These are phyloP conservation scores for Entomobrya proxima DNA, from an alignment of 2,888 invertebrate species.

Conservation along the genomic window DNA sequence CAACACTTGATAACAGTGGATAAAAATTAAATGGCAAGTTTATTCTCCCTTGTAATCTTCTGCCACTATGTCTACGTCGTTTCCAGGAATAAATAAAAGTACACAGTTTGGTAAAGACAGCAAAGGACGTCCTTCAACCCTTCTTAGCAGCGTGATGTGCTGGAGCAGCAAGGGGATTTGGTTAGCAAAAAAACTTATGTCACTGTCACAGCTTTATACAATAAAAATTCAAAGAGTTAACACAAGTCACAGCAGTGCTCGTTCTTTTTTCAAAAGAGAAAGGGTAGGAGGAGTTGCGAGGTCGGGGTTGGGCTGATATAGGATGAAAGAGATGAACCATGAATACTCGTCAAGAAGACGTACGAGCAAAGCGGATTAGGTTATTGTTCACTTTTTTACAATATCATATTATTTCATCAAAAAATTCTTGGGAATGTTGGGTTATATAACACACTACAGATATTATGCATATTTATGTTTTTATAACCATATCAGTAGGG, in stretches of 20 bases:
- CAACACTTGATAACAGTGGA: too few relatives aligned
- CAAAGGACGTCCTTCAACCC: background rate
- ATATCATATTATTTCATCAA: background rate
- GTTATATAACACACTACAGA: background rate
- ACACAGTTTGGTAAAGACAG: background rate
- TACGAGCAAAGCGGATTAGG: background rate
- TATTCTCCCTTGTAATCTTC: too few relatives aligned
- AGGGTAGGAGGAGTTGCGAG: constrained; percentile 4
- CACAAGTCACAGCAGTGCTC: background rate
- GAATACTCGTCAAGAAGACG: background rate
- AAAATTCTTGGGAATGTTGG: background rate
- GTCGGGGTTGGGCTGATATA: background rate
- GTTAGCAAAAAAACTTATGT: background rate
- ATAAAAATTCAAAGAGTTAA: background rate
- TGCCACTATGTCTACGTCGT: background rate
- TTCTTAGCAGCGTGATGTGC: background rate
- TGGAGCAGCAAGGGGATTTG: background rate
- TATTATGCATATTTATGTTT: background rate
- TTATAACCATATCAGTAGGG: background rate
- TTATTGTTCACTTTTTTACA: constrained; percentile 2
- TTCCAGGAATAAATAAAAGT: background rate
- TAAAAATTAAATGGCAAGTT: too few relatives aligned
- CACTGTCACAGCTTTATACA: background rate
- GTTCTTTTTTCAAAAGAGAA: background rate
- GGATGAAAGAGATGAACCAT: background rate